Conservation (phyloP, 2,113 vertebrate species). For the Columba livia region DNA sequence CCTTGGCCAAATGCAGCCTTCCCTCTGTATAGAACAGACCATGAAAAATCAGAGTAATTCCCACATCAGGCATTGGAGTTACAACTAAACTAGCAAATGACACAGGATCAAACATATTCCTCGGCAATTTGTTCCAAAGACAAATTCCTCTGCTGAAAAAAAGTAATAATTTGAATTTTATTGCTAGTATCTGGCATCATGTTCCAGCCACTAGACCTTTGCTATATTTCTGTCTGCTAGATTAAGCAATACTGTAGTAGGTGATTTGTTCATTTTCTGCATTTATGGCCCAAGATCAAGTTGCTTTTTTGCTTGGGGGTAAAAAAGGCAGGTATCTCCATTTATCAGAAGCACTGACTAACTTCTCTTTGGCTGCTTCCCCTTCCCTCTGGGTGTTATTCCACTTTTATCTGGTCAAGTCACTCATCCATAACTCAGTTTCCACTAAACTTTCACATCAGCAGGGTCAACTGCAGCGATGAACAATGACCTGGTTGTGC, state of each 20-base stretch:
- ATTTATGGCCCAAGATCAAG: background rate
- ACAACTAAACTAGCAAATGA: background rate
- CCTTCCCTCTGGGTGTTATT: background rate
- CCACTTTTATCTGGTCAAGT: background rate
- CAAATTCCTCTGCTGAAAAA: background rate
- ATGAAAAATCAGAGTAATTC: background rate
- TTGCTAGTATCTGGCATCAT: background rate
- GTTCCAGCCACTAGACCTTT: background rate
- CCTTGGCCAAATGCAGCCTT: background rate
- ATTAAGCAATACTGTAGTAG: background rate
- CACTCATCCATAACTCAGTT: background rate
- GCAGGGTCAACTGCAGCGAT: background rate
- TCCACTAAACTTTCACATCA: background rate
- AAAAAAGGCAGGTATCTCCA: background rate
- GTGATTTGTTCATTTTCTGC: background rate
- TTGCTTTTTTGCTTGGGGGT: background rate
- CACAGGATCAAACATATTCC: background rate
- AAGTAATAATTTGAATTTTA: background rate
- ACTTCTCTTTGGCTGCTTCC: constrained; percentile 11
- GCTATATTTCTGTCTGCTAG: background rate
- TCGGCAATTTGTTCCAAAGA: background rate
- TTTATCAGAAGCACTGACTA: background rate
- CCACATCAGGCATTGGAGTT: background rate
- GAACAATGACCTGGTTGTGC: background rate
- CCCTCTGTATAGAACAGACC: background rate